Base-by-base conservation (phyloP, 2,113 vertebrate species). In the Seriola quinqueradiata region DNA sequence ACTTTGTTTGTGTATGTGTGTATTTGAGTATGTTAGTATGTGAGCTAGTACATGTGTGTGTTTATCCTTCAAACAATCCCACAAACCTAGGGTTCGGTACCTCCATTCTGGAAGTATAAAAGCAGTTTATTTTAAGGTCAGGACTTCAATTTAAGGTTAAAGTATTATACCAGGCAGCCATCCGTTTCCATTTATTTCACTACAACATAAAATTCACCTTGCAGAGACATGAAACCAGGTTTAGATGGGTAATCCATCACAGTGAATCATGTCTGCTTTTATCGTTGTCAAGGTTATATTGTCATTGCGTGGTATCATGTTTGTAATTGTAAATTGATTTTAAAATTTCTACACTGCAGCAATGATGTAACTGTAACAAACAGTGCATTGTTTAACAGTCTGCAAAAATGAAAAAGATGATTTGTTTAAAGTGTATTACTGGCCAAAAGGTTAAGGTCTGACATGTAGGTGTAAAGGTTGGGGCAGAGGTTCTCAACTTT, bases 61-160 rank as follows among this genome's bases (percentile, higher is more conserved):
- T 42, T 50, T 65, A 38, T 46, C 21, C 40, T 44, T 64, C 34
- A 52, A 36, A 34, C 32, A 65, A 64, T 40, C 14, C 25, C 72
- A 50, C 40, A 61, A 46, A 23, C 21, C n/a, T 21, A 48, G 55
- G 28, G 28, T 28, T 28, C 2, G 28, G 28, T 28, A 44, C 68
- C n/a, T 55, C 38, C 38, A 38, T 36, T 65, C 9, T 44, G 16
- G 70, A 44, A 70, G 70, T 34, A 64, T 58, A 40, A 69, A 74
- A 59, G 63, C 74, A 50, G 58, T 78, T 78, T 73, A 58, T 73
- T 81, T 69, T 40, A 70, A 42, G 69, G 58, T 78, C 84, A 82
- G n/a, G 75, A 70, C 75, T 82, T 86, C 58, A 78, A 69, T 82
- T 74, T 69, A 60, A 77, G 75, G 65, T 78, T 64, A 57, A 86